Conservation (phyloP, 92 coral and sea anemone species). For the Paragorgia papillata region DNA sequence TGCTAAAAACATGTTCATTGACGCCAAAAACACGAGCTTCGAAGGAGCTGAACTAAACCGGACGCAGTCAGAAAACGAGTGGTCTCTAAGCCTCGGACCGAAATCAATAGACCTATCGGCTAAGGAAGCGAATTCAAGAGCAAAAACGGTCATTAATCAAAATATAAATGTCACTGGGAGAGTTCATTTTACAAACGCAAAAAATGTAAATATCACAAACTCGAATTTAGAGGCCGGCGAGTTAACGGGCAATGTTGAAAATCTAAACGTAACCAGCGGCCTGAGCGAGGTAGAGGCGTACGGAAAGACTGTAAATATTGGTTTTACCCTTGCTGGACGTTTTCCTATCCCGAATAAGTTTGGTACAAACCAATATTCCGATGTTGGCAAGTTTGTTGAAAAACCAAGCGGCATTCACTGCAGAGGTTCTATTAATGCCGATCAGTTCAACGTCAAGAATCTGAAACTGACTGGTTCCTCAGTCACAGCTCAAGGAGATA, state of each 20-base stretch:
- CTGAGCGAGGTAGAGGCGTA: slow-evolving; percentile 59
- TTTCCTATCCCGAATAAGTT: slow-evolving; percentile 61
- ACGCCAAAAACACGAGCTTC: slow-evolving; percentile 54
- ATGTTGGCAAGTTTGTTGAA: slow-evolving; percentile 55
- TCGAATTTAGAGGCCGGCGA: slow-evolving; percentile 55
- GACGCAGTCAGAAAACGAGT: slow-evolving; percentile 37
- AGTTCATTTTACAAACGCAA: slow-evolving; percentile 48
- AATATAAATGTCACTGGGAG: slow-evolving; percentile 52
- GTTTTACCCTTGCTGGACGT: slow-evolving; percentile 51
- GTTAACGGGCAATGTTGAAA: slow-evolving; percentile 55
- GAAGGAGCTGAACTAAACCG: slow-evolving; percentile 62
- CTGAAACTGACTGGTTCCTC: slow-evolving; percentile 56
- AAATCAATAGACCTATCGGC: slow-evolving; percentile 37
- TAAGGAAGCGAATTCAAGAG: slow-evolving; percentile 43
- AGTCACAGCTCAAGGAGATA: slow-evolving; percentile 56
- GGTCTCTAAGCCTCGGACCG: slow-evolving; percentile 52
- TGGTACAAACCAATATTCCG: slow-evolving; percentile 45
- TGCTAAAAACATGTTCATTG: slow-evolving; percentile 53
- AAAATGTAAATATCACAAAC: slow-evolving; percentile 55
- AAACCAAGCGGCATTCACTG: slow-evolving; percentile 63
- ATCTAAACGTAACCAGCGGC: slow-evolving; percentile 45
- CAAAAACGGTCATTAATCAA: slow-evolving; percentile 57
- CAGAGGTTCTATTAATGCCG: slow-evolving; percentile 50
- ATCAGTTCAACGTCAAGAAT: slow-evolving; percentile 49
- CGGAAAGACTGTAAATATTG: slow-evolving; percentile 50